These are phyloP conservation scores for Gambusia yucatana DNA, from an alignment of 2,797 vertebrate genomes.

Conservation along the genomic window DNA sequence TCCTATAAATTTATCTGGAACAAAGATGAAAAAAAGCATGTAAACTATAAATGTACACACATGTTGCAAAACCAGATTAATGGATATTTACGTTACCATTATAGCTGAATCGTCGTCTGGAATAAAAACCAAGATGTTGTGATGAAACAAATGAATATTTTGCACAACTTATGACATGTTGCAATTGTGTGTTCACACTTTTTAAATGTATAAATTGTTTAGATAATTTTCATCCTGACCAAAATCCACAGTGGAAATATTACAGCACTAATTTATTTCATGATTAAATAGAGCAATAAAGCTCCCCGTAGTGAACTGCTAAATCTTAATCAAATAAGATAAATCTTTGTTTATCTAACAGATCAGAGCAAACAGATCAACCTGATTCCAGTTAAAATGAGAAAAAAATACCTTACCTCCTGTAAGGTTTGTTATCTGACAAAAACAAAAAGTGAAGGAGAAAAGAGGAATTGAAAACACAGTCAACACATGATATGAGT, in stretches of 20 bases:
- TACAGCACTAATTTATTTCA: not conserved
- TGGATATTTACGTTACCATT: not conserved
- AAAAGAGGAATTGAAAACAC: not conserved
- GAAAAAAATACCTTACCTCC: not conserved
- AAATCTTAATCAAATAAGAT: not conserved
- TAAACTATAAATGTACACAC: not conserved
- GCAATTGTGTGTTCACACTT: not conserved
- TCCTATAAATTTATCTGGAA: not conserved
- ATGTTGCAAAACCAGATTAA: not conserved
- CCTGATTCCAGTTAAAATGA: not conserved
- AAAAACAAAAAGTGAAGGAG: not conserved
- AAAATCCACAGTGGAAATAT: not conserved
- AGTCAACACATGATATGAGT: not conserved
- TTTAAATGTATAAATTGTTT: not conserved
- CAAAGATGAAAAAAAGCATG: not conserved
- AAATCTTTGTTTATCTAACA: not conserved
- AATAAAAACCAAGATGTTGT: not conserved
- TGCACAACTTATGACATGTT: not conserved
- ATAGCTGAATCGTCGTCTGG: not conserved
- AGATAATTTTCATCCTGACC: not conserved
- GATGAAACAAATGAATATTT: not conserved
- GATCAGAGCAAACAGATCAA: not conserved
- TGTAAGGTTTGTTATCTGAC: not conserved
- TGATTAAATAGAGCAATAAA: not conserved
- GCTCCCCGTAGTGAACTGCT: not conserved